Evolutionary conservation across 2,113 vertebrate species (phyloP).

Genomic region (Cinclus cinclus): DNA sequence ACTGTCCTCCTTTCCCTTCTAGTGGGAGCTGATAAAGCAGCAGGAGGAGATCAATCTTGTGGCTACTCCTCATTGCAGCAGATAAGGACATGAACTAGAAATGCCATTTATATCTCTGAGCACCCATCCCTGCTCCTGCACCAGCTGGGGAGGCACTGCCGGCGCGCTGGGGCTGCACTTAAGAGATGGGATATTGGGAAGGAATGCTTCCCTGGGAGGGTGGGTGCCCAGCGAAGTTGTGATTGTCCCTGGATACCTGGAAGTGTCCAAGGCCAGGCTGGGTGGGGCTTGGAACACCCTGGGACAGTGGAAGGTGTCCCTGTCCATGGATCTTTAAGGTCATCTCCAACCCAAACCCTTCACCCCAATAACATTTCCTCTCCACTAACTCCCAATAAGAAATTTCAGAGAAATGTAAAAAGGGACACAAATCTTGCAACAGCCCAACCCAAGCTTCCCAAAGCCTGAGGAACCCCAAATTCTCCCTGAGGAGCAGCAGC

Average conservation of each 20-base stretch:
- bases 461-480: neutral
- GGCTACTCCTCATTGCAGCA: neutral
- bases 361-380: neutral
- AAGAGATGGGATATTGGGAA: neutral
- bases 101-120: neutral
- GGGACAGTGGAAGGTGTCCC: neutral
- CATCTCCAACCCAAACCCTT: neutral
- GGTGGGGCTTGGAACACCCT: rapidly evolving
- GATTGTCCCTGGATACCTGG: neutral
- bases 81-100: neutral
- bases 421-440: neutral
- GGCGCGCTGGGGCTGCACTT: neutral
- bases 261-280: neutral
- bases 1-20: neutral
- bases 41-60: neutral
- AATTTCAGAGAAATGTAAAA: neutral
- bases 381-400: neutral
- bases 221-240: neutral
- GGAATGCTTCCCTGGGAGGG: neutral
- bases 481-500: neutral
- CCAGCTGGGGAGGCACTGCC: neutral
- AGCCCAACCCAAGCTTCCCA: neutral
- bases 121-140: neutral
- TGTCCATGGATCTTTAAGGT: neutral
- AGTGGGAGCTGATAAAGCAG: neutral